Base-by-base conservation (phyloP, 2,113 vertebrate species). In the Podilymbus podiceps region DNA sequence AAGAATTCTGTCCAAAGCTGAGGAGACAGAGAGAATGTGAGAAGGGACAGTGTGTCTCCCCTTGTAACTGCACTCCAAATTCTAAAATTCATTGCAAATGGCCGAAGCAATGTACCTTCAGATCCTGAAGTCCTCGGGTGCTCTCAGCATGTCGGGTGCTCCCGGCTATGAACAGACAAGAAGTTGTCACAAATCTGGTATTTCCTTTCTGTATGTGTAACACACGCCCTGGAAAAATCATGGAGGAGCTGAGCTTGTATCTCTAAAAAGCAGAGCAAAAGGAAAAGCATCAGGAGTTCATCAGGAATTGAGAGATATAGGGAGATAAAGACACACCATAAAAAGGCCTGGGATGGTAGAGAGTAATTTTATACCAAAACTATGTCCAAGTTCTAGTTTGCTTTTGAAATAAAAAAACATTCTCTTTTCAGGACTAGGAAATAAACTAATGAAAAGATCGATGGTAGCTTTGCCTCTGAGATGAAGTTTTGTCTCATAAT, bases 201-300 rank as follows among this genome's bases (percentile, higher is more conserved):
- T 68, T 95, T 96, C 72, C 68, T 88, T n/a, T n/a, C 64, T n/a
- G 6, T 20, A n/a, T 53, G 50, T 15, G 40, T 69, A 53, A 79
- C 62, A 66, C 8, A 12, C 8, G 38, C 18, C 28, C 71, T 88
- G 67, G 85, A 7, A 64, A 77, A 79, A 47, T 3, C 15, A 21
- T 25, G 0, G 3, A 66, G 23, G 16, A 79, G 40, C 1, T 0
- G 8, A 11, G 11, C 12, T 84, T 72, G 1, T 35, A 52, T 35
- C 21, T 92, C 30, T 60, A 14, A 47, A 28, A 33, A 17, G 25
- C 10, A 83, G 44, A 79, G 30, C 42, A 78, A 47, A 13, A 82
- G 64, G 17, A 79, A 90, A 75, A 72, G 49, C 40, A 72, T 12
- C 27, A 50, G 58, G 12, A 85, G 33, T 49, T 83, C 60, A 49